Evolutionary conservation across 2,797 vertebrate genomes (phyloP).

Genomic region (Thaleichthys pacificus): DNA sequence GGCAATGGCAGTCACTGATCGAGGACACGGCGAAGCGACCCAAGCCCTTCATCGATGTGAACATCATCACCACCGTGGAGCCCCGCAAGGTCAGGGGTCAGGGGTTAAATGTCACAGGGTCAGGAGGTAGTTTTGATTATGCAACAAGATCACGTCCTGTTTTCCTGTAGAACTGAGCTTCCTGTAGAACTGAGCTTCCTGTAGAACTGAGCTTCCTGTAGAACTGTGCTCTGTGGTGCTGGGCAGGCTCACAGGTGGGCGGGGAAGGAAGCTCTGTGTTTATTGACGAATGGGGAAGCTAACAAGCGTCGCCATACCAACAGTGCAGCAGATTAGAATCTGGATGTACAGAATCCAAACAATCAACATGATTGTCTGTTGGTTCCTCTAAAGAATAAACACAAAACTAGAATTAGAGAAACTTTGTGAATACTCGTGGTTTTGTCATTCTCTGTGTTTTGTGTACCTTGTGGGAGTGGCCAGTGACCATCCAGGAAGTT

Average conservation of each 20-base stretch:
- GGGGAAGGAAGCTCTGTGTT: background rate
- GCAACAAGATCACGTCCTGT: too few relatives aligned
- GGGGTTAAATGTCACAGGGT: background rate
- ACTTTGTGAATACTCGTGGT: too few relatives aligned
- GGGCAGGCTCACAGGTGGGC: background rate
- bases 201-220: background rate
- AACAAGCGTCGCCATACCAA: background rate
- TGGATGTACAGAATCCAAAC: conserved; percentile 6
- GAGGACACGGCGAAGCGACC: conserved; percentile 93
- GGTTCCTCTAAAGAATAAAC: background rate
- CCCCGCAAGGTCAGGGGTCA: conserved; percentile 81
- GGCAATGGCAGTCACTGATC: conserved; percentile 96
- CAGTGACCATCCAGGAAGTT: background rate
- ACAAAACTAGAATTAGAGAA: too few relatives aligned
- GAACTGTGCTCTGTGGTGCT: background rate
- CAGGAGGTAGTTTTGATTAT: background rate
- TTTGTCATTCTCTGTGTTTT: too few relatives aligned
- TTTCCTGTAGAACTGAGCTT: background rate
- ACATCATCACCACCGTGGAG: conserved; percentile 88
- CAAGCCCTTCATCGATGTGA: conserved; percentile 88
- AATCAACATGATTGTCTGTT: conserved; percentile 1
- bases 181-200: background rate
- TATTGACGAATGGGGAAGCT: background rate
- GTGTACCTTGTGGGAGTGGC: too few relatives aligned
- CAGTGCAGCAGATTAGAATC: background rate